Conservation (phyloP, 2,888 invertebrate species). For the Drosophila maculinotata region DNA sequence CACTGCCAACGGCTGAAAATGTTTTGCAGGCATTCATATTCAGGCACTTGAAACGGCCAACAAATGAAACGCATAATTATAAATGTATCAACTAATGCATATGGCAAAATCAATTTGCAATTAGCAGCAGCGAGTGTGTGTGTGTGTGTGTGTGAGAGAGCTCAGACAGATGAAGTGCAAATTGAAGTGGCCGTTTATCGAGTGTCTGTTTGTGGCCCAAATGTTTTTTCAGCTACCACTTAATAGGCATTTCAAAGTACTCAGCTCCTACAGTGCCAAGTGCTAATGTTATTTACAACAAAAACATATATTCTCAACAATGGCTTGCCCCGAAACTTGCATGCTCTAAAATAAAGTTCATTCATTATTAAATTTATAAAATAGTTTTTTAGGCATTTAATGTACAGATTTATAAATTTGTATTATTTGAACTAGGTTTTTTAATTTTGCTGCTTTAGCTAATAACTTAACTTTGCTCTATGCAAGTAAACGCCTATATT, state of each 20-base stretch:
- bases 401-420: too few relatives aligned
- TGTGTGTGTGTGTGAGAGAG: slow-evolving; percentile 1
- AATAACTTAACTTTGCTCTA: too few relatives aligned
- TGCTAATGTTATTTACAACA: slow-evolving; percentile 34
- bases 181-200: slow-evolving; percentile 63
- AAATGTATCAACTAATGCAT: slow-evolving; percentile 76
- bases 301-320: neutral
- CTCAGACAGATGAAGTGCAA: slow-evolving; percentile 69
- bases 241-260: slow-evolving; percentile 69
- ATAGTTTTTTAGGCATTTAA: too few relatives aligned
- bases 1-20: neutral
- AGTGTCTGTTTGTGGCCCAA: slow-evolving; percentile 27
- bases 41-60: slow-evolving; percentile 50
- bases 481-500: too few relatives aligned
- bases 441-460: too few relatives aligned
- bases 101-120: slow-evolving; percentile 76
- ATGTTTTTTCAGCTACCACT: slow-evolving; percentile 63
- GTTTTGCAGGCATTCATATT: neutral
- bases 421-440: neutral
- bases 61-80: slow-evolving; percentile 68
- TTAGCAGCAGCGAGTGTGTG: slow-evolving; percentile 37
- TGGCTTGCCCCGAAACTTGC: neutral
- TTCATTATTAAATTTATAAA: too few relatives aligned
- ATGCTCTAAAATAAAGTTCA: too few relatives aligned
- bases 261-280: slow-evolving; percentile 55